Conservation (phyloP, 2,797 vertebrate species). For the Cirrhinus mrigala region DNA sequence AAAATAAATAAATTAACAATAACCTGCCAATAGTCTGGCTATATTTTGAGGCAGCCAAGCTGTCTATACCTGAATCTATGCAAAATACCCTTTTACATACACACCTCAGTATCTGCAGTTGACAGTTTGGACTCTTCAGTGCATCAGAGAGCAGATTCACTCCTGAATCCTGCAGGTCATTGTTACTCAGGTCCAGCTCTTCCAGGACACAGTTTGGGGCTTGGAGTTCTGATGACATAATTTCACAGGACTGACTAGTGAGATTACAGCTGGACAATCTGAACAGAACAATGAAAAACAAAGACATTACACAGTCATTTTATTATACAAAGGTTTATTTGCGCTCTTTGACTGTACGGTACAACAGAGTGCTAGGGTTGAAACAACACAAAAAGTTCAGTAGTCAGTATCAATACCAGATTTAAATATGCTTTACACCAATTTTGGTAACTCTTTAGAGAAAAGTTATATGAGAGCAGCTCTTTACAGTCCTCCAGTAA, state of each 20-base stretch:
- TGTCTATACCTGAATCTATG: neutral
- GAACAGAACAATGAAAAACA: neutral
- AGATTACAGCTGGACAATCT: neutral
- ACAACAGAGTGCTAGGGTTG: neutral
- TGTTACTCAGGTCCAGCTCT: neutral
- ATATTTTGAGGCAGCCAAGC: neutral
- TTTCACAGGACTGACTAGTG: neutral
- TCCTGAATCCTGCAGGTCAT: neutral
- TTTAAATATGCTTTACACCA: too few species aligned
- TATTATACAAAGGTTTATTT: neutral
- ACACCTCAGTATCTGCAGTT: neutral
- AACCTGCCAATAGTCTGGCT: too few species aligned
- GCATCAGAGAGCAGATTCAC: neutral
- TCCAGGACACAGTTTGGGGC: neutral
- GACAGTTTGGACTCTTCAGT: conserved; percentile 1
- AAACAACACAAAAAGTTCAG: neutral
- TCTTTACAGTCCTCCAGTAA: too few species aligned
- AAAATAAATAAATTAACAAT: too few species aligned
- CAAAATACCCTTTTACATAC: neutral
- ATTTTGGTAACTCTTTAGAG: too few species aligned
- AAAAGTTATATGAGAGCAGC: too few species aligned
- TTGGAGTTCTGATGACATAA: neutral
- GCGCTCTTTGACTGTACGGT: neutral
- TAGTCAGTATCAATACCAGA: neutral
- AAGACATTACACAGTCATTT: neutral